Base-by-base conservation (phyloP, 2,113 vertebrate genomes). In the Corythornis madagascariensis region DNA sequence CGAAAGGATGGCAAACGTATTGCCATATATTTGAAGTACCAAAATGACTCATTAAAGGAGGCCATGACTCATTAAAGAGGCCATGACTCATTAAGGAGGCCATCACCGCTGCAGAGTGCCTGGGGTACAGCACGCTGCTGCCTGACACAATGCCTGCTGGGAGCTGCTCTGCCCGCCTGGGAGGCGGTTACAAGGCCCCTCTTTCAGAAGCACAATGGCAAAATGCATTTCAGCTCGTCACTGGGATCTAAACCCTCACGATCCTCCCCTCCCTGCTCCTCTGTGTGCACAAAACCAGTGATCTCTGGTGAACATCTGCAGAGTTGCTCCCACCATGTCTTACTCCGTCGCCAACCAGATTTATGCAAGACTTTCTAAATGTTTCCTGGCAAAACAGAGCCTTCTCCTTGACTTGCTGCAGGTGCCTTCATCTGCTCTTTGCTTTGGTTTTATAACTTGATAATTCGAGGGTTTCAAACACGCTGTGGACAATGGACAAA, bases 131-230 rank as follows among this genome's bases (percentile, higher is more conserved):
- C 80, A 50, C 4, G 29, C 78, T 79, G 77, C 90, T 85, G 86
- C 28, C 77, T 57, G 61, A 65, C 88, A 90, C 88, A 90, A 57
- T 50, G 88, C 88, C 78, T 65, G 86, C 85, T 95, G 35, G 35
- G 35, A 35, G 35, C 35, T 35, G 35, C 35, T 35, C 86, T 87
- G 89, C 94, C 74, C 5, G 77, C 57, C 66, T 78, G n/a, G 2
- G 55, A 69, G 78, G 71, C 25, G 53, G 22, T 79, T 83, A 95
- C 92, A 92, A 43, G 89, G 84, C 82, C 84, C 33, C 53, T 86
- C 74, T 94, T 89, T 94, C 81, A 92, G 77, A 45, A 85, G 42
- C 64, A 91, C 95, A 92, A 59, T 78, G 77, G 83, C 74, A 90
- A 92, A 92, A 94, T 64, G 80, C 47, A 17, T 93, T 91, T 89